Evolutionary conservation across 2,113 vertebrate species (phyloP).

Genomic region (Bungarus multicinctus): DNA sequence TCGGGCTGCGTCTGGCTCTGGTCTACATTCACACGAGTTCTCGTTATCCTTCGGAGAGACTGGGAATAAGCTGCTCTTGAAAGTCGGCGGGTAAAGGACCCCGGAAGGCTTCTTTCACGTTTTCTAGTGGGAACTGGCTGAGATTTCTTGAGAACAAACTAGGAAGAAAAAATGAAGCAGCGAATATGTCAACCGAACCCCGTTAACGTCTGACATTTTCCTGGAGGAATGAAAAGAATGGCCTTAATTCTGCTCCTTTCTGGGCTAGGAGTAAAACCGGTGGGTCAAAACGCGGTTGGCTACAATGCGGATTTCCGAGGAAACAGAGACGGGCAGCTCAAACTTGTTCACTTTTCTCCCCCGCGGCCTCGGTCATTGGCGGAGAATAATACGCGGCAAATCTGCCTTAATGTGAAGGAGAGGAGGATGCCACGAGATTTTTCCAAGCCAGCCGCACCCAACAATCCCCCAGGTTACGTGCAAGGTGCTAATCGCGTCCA

Average conservation of each 20-base stretch:
- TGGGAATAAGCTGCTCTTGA: neutral
- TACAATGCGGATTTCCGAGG: neutral
- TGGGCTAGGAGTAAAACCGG: neutral
- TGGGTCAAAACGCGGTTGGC: neutral
- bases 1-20: neutral
- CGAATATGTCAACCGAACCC: neutral
- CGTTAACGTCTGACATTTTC: neutral
- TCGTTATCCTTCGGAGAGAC: neutral
- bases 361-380: neutral
- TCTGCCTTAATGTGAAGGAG: neutral
- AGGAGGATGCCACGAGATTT: neutral
- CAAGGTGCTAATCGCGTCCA: neutral
- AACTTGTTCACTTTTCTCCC: neutral
- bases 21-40: neutral
- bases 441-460: neutral
- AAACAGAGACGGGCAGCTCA: neutral
- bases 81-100: neutral
- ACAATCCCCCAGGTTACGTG: no score
- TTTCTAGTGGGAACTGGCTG: neutral
- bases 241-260: neutral
- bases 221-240: neutral
- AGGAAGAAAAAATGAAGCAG: neutral
- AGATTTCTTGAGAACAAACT: neutral
- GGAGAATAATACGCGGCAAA: neutral
- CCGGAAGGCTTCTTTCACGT: neutral